Evolutionary conservation across 2,797 vertebrate genomes (phyloP).

Genomic region (Gymnocypris eckloni): DNA sequence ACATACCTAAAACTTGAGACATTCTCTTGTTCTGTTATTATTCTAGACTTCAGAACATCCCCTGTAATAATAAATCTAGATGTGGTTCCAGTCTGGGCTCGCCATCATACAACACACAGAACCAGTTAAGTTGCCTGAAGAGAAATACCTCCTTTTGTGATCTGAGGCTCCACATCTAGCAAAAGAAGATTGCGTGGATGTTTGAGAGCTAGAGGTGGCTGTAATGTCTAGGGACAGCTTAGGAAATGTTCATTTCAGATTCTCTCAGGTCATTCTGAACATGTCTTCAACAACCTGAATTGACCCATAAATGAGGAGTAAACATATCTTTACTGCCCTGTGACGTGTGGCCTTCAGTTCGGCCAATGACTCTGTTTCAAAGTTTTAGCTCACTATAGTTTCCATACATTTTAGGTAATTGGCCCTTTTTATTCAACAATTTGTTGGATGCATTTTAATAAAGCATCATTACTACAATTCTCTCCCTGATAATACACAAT

Average conservation of each 20-base stretch:
- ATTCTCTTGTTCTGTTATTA: neutral
- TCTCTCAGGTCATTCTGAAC: neutral
- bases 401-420: neutral
- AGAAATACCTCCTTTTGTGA: conserved; percentile 1
- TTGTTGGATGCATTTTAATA: neutral
- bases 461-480: neutral
- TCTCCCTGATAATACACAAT: no score
- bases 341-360: neutral
- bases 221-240: neutral
- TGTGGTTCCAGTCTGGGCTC: conserved; percentile 9
- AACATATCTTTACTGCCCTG: neutral
- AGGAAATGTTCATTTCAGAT: neutral
- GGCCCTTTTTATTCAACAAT: neutral
- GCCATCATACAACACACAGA: neutral
- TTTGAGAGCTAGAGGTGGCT: neutral
- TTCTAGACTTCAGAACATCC: neutral
- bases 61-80: neutral
- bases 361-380: neutral
- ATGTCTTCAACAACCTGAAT: neutral
- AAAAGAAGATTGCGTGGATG: neutral
- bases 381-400: neutral
- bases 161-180: neutral
- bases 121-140: neutral
- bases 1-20: conserved; percentile 6
- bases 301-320: neutral